phyloP scores from a whole-genome alignment of 2,888 invertebrate genomes.

The Hemistola chrysoprasaria region DNA sequence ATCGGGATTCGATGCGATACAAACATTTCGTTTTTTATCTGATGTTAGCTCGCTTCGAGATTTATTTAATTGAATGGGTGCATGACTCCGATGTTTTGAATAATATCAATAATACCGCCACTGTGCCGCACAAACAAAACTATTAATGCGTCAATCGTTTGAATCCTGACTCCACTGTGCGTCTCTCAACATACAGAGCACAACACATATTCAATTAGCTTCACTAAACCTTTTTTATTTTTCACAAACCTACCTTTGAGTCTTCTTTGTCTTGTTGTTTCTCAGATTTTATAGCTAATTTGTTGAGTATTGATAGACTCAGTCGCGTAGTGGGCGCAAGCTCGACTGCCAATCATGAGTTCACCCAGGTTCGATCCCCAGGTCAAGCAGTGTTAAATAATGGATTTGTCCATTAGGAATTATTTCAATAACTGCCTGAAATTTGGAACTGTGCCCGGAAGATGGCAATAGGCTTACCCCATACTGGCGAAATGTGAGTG shows the following conservation, averaged over 20 bases:
- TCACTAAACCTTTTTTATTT: slow-evolving; percentile 9
- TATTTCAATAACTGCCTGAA: too few species aligned
- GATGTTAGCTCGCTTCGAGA: slow-evolving; percentile 58
- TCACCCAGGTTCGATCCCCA: too few species aligned
- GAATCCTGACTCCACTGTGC: slow-evolving; percentile 8
- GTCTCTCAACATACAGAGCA: slow-evolving; percentile 6
- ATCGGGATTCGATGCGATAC: slow-evolving; percentile 54
- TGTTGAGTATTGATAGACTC: too few species aligned
- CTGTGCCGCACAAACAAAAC: slow-evolving; percentile 41
- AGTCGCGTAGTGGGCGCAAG: too few species aligned
- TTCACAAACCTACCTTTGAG: slow-evolving; percentile 4
- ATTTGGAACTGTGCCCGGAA: too few species aligned
- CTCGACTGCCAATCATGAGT: too few species aligned
- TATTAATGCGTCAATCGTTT: slow-evolving; percentile 37
- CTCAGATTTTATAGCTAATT: slow-evolving; percentile 9
- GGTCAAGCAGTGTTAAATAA: too few species aligned
- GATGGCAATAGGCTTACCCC: too few species aligned
- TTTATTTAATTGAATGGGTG: slow-evolving; percentile 68
- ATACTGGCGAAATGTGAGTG: too few species aligned
- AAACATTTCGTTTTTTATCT: slow-evolving; percentile 52
- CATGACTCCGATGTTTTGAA: slow-evolving; percentile 71
- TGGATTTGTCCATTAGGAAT: too few species aligned
- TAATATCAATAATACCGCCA: slow-evolving; percentile 57
- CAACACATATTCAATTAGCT: slow-evolving; percentile 26
- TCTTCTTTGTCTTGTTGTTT: slow-evolving; percentile 1